Percentiles rank a stretch among this genome's conserved stretches.
These are phyloP conservation scores for Spisula subtruncata DNA, from an alignment of 2,888 invertebrate species.

Conservation along the genomic window DNA sequence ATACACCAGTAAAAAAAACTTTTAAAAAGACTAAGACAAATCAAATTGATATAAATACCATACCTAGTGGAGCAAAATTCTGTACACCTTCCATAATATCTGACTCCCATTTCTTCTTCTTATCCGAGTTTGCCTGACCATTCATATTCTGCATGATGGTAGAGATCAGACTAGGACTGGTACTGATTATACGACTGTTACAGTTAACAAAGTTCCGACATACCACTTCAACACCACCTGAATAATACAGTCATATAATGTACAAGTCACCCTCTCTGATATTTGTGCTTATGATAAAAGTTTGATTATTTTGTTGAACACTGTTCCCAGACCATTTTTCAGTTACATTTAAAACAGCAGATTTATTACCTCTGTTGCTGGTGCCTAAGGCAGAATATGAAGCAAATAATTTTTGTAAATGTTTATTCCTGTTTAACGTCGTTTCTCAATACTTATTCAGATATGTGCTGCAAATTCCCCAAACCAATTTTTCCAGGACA, in stretches of 20 bases:
- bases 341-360: too few relatives aligned
- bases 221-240: conserved; percentile 88
- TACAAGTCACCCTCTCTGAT: too few relatives aligned
- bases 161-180: conserved; percentile 91
- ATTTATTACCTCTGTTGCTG: too few relatives aligned
- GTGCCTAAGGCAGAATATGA: too few relatives aligned
- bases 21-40: too few relatives aligned
- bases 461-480: too few relatives aligned
- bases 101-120: conserved; percentile 82
- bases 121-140: conserved; percentile 75
- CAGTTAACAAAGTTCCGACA: conserved; percentile 93
- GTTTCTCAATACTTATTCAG: too few relatives aligned
- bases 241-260: neutral
- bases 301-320: neutral
- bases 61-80: conserved; percentile 96
- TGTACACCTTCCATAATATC: conserved; percentile 93
- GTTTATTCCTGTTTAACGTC: too few relatives aligned
- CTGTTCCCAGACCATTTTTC: neutral
- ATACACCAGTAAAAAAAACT: too few relatives aligned
- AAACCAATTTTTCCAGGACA: too few relatives aligned
- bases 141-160: conserved; percentile 91
- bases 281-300: too few relatives aligned
- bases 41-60: conserved; percentile 20
- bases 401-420: too few relatives aligned
- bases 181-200: conserved; percentile 92